These are phyloP conservation scores for Poeciliopsis occidentalis DNA, from an alignment of 2,113 vertebrate species.

Conservation along the genomic window DNA sequence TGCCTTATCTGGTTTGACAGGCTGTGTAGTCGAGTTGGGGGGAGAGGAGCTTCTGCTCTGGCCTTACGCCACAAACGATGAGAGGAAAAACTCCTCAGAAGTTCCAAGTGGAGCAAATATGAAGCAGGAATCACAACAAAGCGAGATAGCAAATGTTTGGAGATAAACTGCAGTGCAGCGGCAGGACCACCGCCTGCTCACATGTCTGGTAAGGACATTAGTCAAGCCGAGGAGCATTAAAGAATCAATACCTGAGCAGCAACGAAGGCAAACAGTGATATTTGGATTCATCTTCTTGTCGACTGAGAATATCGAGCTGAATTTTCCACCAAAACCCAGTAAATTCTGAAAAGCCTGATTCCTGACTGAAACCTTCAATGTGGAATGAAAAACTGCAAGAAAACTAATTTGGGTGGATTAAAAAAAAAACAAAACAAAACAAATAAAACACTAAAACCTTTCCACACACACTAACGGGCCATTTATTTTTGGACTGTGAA, in stretches of 20 bases:
- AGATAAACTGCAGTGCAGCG: slow-evolving; percentile 43
- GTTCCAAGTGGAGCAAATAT: slow-evolving; percentile 53
- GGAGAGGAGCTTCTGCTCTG: slow-evolving; percentile 30
- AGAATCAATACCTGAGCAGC: slow-evolving; percentile 70
- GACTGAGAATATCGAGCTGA: slow-evolving; percentile 64
- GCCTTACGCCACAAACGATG: slow-evolving; percentile 47
- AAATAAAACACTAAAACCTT: slow-evolving; percentile 17
- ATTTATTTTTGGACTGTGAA: background rate
- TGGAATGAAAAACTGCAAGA: slow-evolving; percentile 40
- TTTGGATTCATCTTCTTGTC: slow-evolving; percentile 73
- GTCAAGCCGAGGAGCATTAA: slow-evolving; percentile 74
- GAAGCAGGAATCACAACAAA: slow-evolving; percentile 50
- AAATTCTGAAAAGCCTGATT: slow-evolving; percentile 65
- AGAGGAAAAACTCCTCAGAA: slow-evolving; percentile 60
- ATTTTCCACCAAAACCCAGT: slow-evolving; percentile 51
- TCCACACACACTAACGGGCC: background rate
- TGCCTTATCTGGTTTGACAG: slow-evolving; percentile 69
- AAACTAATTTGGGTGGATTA: slow-evolving; percentile 16
- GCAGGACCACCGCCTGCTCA: slow-evolving; percentile 52
- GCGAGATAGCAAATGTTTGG: slow-evolving; percentile 53
- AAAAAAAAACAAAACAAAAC: slow-evolving; percentile 14
- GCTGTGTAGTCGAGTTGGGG: slow-evolving; percentile 41
- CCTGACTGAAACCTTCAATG: slow-evolving; percentile 68
- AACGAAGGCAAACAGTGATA: slow-evolving; percentile 66
- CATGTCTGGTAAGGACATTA: slow-evolving; percentile 70